phyloP scores from a whole-genome alignment of 1,140 invertebrate genomes.

The Coboldia fuscipes region DNA sequence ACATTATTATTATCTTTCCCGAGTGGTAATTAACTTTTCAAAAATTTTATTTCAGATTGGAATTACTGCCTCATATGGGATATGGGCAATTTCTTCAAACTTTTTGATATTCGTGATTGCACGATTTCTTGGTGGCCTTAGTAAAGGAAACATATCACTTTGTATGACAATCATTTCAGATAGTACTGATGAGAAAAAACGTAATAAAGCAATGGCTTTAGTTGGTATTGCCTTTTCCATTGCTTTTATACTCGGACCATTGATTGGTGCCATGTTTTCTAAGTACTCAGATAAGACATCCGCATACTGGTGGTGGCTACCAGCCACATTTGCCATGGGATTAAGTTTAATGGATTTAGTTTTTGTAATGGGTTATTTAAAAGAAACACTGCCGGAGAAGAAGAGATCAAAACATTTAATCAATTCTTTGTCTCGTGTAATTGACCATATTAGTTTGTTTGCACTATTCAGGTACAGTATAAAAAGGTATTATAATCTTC shows the following conservation, averaged over 20 bases:
- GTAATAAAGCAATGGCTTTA: constrained; percentile 89
- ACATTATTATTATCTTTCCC: constrained; percentile 5
- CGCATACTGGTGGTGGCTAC: constrained; percentile 56
- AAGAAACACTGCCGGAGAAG: constrained; percentile 67
- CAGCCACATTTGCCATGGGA: constrained; percentile 66
- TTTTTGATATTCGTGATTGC: constrained; percentile 86
- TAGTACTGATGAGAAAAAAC: constrained; percentile 54
- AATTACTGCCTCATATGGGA: constrained; percentile 60
- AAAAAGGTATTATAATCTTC: not conserved
- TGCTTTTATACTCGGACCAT: constrained; percentile 88
- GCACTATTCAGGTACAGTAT: not conserved
- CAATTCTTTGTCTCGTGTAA: constrained; percentile 42
- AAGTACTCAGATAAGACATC: constrained; percentile 35
- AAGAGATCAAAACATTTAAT: constrained; percentile 39
- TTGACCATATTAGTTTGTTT: constrained; percentile 31
- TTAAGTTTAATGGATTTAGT: constrained; percentile 59
- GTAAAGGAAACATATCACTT: constrained; percentile 91
- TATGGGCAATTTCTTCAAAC: constrained; percentile 76
- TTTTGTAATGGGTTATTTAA: constrained; percentile 51
- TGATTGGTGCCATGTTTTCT: constrained; percentile 84
- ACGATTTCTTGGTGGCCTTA: constrained; percentile 80
- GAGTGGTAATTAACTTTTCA: constrained; percentile 2
- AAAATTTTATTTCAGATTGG: constrained; percentile 36
- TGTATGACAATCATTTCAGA: constrained; percentile 92
- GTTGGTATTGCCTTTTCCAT: constrained; percentile 94